phyloP scores from a whole-genome alignment of 2,888 invertebrate genomes.

The Plutella xylostella region DNA sequence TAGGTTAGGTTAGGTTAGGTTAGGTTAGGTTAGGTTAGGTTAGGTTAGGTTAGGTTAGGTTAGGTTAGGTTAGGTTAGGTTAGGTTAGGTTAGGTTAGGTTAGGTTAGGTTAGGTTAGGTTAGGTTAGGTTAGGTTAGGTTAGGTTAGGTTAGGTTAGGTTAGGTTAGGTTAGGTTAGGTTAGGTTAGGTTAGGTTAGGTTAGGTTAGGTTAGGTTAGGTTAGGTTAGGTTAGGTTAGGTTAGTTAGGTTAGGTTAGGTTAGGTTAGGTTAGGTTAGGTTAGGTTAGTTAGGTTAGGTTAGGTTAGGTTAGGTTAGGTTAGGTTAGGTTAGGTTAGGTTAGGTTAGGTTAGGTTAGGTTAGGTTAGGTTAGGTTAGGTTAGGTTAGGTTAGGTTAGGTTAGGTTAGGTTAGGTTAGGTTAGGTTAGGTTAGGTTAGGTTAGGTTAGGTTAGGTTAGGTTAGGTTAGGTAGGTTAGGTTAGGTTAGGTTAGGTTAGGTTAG shows the following conservation, averaged over 20 bases:
- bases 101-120: constrained; percentile 14
- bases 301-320: constrained; percentile 13
- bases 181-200: constrained; percentile 17
- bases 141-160: constrained; percentile 16
- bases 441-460: too few species aligned
- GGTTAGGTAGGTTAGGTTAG: too few species aligned
- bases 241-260: constrained; percentile 10
- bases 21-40: constrained; percentile 17
- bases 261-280: constrained; percentile 10
- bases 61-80: constrained; percentile 10
- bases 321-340: constrained; percentile 12
- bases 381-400: constrained; percentile 20
- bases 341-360: constrained; percentile 14
- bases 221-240: constrained; percentile 14
- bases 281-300: too few species aligned
- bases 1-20: constrained; percentile 11
- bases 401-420: constrained; percentile 18
- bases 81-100: constrained; percentile 10
- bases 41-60: constrained; percentile 17
- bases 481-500: too few species aligned
- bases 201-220: constrained; percentile 16
- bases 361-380: constrained; percentile 21
- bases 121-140: constrained; percentile 15
- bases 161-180: constrained; percentile 17
- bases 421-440: constrained; percentile 15